Base-by-base conservation (phyloP, 2,113 vertebrate species). In the Xenopus laevis region DNA sequence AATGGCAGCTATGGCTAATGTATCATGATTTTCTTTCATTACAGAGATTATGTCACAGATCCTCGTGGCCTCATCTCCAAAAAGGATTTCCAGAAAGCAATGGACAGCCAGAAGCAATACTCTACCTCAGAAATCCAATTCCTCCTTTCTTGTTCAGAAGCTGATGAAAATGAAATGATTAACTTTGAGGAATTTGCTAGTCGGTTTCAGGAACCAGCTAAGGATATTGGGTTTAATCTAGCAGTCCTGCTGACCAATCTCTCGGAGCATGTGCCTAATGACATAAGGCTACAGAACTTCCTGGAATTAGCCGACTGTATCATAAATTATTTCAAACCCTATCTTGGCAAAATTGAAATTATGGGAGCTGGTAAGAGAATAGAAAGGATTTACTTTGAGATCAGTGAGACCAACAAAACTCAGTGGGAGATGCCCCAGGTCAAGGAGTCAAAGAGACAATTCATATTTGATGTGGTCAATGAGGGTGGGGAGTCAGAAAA, bases 371-470 rank as follows among this genome's bases (percentile, higher is more conserved):
- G 93, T 5, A 87, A 93, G 11, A 90, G 70, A 63, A 99, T 99
- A 7, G 96, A 99, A 68, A 89, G 95, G 0, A 95, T 99, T 79
- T 99, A 98, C 83, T 99, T 99, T 62, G 96, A 98, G 85, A 98
- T 99, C 89, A 97, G 95, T 0, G 96, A 97, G 81, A 93, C 93
- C 74, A 99, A 98, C 82, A 93, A 95, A 30, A 90, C 94, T 0
- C 97, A 98, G 80, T 99, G 97, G 97, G 97, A 99, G 84, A 99
- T 99, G 97, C 97, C 97, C 0, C 96, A 98, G 78, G 97, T 92
- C 0, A 87, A 78, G 80, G 79, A 71, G 16, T 68, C 78, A 53
- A 99, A 99, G 69, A 85, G 97, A 0, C 97, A 99, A 87, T 99
- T 99, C 89, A 99, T 99, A 84, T 99, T 99, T 18, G 97, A 99